phyloP scores from a whole-genome alignment of 2,888 invertebrate genomes.

The Chrysolina oricalcia region DNA sequence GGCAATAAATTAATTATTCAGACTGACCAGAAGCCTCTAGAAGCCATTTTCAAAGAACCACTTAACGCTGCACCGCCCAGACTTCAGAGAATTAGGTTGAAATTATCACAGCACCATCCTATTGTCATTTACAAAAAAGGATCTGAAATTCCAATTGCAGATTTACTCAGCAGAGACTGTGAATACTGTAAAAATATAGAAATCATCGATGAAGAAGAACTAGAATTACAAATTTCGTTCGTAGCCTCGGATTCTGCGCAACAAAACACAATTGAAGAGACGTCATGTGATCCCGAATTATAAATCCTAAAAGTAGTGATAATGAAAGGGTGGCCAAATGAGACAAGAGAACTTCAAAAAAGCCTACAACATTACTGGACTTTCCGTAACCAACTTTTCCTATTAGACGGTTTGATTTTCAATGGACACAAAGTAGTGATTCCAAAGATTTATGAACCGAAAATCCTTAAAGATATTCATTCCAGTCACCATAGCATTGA shows the following conservation, averaged over 20 bases:
- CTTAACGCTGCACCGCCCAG: not conserved
- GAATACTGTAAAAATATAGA: too few relatives aligned
- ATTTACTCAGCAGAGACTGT: too few relatives aligned
- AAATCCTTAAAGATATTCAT: too few relatives aligned
- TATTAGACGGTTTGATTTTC: not conserved
- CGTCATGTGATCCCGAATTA: too few relatives aligned
- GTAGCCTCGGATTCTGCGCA: too few relatives aligned
- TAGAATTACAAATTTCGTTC: too few relatives aligned
- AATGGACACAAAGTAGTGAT: slow-evolving; percentile 7
- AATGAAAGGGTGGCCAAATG: not conserved
- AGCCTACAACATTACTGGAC: not conserved
- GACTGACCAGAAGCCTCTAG: not conserved
- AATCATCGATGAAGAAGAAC: too few relatives aligned
- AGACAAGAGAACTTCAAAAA: not conserved
- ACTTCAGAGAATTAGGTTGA: not conserved
- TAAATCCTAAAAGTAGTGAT: too few relatives aligned
- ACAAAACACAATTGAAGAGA: too few relatives aligned
- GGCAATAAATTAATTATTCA: not conserved
- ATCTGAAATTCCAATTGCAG: too few relatives aligned
- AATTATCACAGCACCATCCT: not conserved
- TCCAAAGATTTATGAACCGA: too few relatives aligned
- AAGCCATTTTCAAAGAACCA: not conserved
- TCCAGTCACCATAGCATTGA: too few relatives aligned
- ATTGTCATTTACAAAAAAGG: not conserved
- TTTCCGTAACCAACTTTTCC: not conserved